phyloP scores from a whole-genome alignment of 2,888 invertebrate species.

The Tridacna gigas region DNA sequence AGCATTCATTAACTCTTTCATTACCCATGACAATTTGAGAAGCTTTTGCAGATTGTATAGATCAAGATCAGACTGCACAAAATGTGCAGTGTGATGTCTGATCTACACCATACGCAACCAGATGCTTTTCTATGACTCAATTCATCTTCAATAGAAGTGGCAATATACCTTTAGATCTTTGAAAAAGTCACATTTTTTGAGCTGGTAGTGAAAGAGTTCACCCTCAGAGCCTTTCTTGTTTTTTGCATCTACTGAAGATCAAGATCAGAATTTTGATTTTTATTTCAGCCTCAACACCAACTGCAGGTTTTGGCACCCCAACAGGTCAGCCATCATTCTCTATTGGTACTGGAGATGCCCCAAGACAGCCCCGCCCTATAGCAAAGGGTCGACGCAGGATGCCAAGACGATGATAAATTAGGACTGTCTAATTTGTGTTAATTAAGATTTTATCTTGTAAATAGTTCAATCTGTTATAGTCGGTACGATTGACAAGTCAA shows the following conservation, averaged over 20 bases:
- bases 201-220: background rate
- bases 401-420: slow-evolving; percentile 7
- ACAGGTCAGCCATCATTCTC: slow-evolving; percentile 32
- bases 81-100: too few relatives aligned
- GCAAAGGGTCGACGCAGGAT: slow-evolving; percentile 25
- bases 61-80: too few relatives aligned
- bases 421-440: too few relatives aligned
- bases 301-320: slow-evolving; percentile 31
- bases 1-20: too few relatives aligned
- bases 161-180: background rate
- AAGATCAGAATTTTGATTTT: background rate
- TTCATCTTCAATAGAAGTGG: background rate
- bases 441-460: too few relatives aligned
- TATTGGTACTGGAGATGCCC: slow-evolving; percentile 40
- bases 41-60: too few relatives aligned
- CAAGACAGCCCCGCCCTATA: slow-evolving; percentile 34
- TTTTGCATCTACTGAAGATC: background rate
- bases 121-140: background rate
- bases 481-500: too few relatives aligned
- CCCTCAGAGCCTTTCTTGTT: background rate
- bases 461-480: too few relatives aligned
- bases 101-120: too few relatives aligned
- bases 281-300: slow-evolving; percentile 45
- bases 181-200: background rate
- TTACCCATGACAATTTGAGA: too few relatives aligned